These are phyloP conservation scores for Busseola fusca DNA, from an alignment of 2,888 invertebrate genomes.

Conservation along the genomic window DNA sequence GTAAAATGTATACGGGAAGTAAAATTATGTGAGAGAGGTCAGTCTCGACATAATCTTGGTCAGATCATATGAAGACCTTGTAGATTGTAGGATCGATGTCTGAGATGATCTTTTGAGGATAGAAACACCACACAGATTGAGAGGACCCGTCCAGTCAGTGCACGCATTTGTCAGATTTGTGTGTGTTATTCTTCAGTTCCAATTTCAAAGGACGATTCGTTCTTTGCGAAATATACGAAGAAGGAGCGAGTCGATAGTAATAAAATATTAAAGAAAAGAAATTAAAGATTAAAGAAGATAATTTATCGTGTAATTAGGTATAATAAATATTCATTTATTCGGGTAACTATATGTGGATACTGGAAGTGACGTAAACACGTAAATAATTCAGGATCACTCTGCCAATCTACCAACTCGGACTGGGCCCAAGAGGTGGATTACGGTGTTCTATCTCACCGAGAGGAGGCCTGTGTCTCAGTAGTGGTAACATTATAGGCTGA, in stretches of 20 bases:
- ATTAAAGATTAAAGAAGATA: background rate
- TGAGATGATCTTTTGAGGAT: too few relatives aligned
- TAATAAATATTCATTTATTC: background rate
- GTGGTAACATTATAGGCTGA: background rate
- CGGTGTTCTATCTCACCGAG: too few relatives aligned
- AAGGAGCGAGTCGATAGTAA: background rate
- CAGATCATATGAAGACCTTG: too few relatives aligned
- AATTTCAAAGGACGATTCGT: too few relatives aligned
- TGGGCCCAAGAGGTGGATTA: background rate
- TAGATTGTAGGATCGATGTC: too few relatives aligned
- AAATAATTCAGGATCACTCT: background rate
- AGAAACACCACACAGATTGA: too few relatives aligned
- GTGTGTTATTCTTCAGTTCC: too few relatives aligned
- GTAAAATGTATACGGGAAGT: background rate
- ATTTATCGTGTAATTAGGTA: background rate
- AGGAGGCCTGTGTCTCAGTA: background rate
- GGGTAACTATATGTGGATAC: too few relatives aligned
- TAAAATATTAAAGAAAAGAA: background rate
- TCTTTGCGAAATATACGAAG: background rate
- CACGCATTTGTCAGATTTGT: too few relatives aligned
- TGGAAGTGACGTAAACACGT: background rate
- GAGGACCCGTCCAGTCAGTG: too few relatives aligned
- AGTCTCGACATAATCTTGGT: too few relatives aligned
- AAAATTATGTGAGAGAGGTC: background rate
- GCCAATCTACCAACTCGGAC: background rate